Evolutionary conservation across 2,888 invertebrate species (phyloP).

Genomic region (Leptodirus hochenwartii): DNA sequence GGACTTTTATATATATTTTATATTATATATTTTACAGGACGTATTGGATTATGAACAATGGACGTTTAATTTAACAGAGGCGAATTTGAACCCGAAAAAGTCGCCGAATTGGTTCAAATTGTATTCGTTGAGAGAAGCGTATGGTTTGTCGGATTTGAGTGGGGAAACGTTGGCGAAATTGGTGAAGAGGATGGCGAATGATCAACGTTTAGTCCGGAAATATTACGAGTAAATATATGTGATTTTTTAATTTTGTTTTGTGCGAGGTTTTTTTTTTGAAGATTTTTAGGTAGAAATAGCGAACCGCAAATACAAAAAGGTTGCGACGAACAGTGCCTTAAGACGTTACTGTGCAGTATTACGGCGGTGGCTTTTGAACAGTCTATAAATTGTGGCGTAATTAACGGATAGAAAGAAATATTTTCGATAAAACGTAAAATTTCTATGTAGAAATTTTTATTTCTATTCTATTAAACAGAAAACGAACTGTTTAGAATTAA

Average conservation of each 20-base stretch:
- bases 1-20: neutral
- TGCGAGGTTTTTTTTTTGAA: constrained; percentile 26
- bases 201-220: constrained; percentile 28
- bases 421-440: too few relatives aligned
- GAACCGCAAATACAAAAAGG: constrained; percentile 14
- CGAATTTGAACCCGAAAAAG: constrained; percentile 36
- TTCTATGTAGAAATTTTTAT: too few relatives aligned
- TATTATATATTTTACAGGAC: constrained; percentile 27
- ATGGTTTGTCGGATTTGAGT: constrained; percentile 24
- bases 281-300: constrained; percentile 16
- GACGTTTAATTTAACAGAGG: constrained; percentile 56
- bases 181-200: constrained; percentile 35
- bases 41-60: constrained; percentile 51
- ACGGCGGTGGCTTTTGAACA: constrained; percentile 12
- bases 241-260: constrained; percentile 29
- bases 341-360: constrained; percentile 14
- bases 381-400: constrained; percentile 12
- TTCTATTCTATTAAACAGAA: too few relatives aligned
- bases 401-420: neutral
- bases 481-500: neutral
- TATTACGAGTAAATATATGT: constrained; percentile 26
- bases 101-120: constrained; percentile 54
- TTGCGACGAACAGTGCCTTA: constrained; percentile 15
- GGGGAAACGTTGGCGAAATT: constrained; percentile 34
- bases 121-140: constrained; percentile 55